Evolutionary conservation across 2,113 vertebrate species (phyloP).

Genomic region (Brienomyrus brachyistius): DNA sequence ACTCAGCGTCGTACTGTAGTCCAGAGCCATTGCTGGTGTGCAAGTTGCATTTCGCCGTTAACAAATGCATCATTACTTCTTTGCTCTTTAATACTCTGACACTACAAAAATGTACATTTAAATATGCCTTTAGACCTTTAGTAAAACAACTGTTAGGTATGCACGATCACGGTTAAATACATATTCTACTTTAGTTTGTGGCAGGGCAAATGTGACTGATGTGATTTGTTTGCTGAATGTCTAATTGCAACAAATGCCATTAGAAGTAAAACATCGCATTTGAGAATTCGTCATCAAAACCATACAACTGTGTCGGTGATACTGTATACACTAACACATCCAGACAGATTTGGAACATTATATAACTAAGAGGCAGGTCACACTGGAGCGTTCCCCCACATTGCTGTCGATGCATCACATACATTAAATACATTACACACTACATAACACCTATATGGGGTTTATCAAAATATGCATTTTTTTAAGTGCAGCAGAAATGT

Average conservation of each 20-base stretch:
- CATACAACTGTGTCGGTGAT: background rate
- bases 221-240: background rate
- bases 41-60: background rate
- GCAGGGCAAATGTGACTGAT: background rate
- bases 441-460: background rate
- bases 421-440: background rate
- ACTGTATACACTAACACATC: background rate
- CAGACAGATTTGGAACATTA: background rate
- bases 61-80: background rate
- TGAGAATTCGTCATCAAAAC: background rate
- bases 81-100: background rate
- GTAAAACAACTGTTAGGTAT: background rate
- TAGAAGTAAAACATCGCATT: background rate
- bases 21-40: background rate
- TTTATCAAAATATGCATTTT: background rate
- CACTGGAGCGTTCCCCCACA: background rate
- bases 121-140: background rate
- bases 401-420: background rate
- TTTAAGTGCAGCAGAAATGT: background rate
- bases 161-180: background rate
- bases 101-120: background rate
- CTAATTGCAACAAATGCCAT: background rate
- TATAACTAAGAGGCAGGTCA: background rate
- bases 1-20: background rate
- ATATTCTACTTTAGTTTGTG: background rate